Percentiles rank a stretch among this genome's conserved stretches.
Evolutionary conservation across 2,113 vertebrate genomes (phyloP).

Genomic region (Rhea americana): DNA sequence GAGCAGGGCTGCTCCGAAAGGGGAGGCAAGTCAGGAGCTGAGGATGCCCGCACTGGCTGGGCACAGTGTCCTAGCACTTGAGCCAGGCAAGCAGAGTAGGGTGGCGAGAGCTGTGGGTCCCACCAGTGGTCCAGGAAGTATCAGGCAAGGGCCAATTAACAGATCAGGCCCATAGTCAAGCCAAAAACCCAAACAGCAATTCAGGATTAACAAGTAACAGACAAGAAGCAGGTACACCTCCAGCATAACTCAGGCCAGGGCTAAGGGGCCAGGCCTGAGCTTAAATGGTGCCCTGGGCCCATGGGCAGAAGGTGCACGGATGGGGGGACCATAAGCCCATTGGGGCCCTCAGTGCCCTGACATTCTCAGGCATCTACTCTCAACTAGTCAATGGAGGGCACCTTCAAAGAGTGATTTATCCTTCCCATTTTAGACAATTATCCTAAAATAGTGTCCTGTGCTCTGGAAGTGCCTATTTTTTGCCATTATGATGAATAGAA

Average conservation of each 20-base stretch:
- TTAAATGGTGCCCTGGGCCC: neutral
- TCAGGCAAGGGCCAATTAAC: too few species aligned
- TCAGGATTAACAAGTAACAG: neutral
- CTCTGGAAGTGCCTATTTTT: neutral
- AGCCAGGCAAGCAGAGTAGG: neutral
- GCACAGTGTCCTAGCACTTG: neutral
- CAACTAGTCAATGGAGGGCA: neutral
- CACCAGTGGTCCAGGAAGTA: neutral
- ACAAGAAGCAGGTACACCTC: neutral
- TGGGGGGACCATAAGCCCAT: neutral
- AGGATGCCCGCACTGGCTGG: neutral
- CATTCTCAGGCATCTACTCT: neutral
- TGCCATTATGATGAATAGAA: neutral
- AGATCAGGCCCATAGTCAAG: neutral
- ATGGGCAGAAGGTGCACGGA: fast-evolving
- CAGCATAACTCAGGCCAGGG: fast-evolving
- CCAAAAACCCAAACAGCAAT: neutral
- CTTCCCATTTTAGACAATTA: neutral
- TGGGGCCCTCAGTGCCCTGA: neutral
- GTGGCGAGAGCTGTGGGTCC: fast-evolving
- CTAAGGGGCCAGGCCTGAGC: neutral
- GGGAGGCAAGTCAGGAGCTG: neutral
- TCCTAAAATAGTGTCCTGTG: constrained; percentile 38
- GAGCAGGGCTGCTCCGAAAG: neutral
- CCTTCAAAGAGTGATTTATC: neutral